Evolutionary conservation across 2,888 invertebrate genomes (phyloP).

Genomic region (Cosmia pyralina): DNA sequence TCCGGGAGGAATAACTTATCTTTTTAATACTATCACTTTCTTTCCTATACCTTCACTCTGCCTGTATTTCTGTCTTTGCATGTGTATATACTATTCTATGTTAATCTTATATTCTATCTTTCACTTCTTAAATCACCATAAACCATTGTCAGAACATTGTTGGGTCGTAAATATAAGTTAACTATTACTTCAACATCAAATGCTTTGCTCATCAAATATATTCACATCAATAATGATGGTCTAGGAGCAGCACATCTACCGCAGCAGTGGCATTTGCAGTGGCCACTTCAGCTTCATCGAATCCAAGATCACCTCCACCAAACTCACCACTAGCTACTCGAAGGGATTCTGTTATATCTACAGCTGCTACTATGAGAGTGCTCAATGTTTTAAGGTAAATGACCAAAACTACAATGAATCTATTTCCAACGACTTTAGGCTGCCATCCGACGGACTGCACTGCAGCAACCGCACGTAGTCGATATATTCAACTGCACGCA

Average conservation of each 20-base stretch:
- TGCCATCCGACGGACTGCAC: too few relatives aligned
- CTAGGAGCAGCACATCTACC: slow-evolving; percentile 95
- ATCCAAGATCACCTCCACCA: slow-evolving; percentile 92
- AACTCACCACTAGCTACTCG: slow-evolving; percentile 87
- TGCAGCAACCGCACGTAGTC: too few relatives aligned
- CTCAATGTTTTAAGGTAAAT: slow-evolving; percentile 94
- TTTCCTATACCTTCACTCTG: slow-evolving; percentile 8
- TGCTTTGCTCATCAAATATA: too few relatives aligned
- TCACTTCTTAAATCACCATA: slow-evolving; percentile 6
- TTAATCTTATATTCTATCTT: slow-evolving; percentile 18
- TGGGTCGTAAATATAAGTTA: background rate
- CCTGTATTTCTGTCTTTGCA: slow-evolving; percentile 48
- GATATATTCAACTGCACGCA: too few relatives aligned
- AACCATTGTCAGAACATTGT: slow-evolving; percentile 13
- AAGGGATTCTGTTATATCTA: slow-evolving; percentile 94
- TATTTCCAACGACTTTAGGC: background rate
- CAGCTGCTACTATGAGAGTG: slow-evolving; percentile 98
- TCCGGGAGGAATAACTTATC: background rate
- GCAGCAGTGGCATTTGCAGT: slow-evolving; percentile 97
- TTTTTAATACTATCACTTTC: slow-evolving; percentile 3
- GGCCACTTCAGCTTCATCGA: slow-evolving; percentile 96
- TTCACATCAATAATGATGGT: slow-evolving; percentile 59
- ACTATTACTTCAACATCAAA: background rate
- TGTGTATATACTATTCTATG: slow-evolving; percentile 43
- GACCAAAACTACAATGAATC: background rate